A percentile compares a stretch with the other conserved stretches of the same genome.
Evolutionary conservation across 2,113 vertebrate genomes (phyloP).

Genomic region (Pachypanchax playfairii): DNA sequence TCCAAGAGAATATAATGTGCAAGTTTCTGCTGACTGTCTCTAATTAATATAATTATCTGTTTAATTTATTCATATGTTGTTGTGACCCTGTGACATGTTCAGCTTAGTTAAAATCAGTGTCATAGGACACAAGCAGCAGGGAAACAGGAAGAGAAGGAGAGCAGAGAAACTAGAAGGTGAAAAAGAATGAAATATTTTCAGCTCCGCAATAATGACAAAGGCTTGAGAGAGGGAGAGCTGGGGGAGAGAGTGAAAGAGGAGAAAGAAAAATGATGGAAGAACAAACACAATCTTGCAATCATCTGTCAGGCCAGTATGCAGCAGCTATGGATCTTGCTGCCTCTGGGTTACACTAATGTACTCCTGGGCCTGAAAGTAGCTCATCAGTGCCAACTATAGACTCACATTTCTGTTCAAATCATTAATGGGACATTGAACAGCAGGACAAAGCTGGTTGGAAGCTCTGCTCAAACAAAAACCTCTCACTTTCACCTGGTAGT

Average conservation of each 20-base stretch:
- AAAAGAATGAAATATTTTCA: slow-evolving; percentile 38
- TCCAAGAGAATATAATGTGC: slow-evolving; percentile 29
- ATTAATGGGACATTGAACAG: slow-evolving; percentile 17
- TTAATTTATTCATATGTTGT: slow-evolving; percentile 69
- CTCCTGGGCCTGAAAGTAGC: slow-evolving; percentile 29
- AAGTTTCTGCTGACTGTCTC: slow-evolving; percentile 33
- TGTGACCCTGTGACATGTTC: slow-evolving; percentile 60
- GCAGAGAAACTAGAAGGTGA: slow-evolving; percentile 22
- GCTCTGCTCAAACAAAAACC: not conserved
- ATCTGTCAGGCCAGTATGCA: slow-evolving; percentile 33
- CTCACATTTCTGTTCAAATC: slow-evolving; percentile 30
- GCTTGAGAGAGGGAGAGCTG: slow-evolving; percentile 26
- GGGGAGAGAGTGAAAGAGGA: slow-evolving; percentile 19
- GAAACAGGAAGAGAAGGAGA: slow-evolving; percentile 15
- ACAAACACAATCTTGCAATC: slow-evolving; percentile 24
- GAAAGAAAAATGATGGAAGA: slow-evolving; percentile 12
- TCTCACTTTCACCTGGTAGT: not conserved
- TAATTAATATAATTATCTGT: slow-evolving; percentile 64
- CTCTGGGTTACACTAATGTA: slow-evolving; percentile 31
- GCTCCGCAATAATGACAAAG: slow-evolving; percentile 38
- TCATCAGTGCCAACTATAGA: slow-evolving; percentile 32
- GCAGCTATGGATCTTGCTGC: slow-evolving; percentile 30
- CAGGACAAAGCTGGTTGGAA: slow-evolving; percentile 3
- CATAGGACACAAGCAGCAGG: slow-evolving; percentile 42
- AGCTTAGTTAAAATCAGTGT: slow-evolving; percentile 66